A percentile compares a stretch with the other conserved stretches of the same genome.
Evolutionary conservation across 2,888 invertebrate genomes (phyloP).

Genomic region (Baronia brevicornis): DNA sequence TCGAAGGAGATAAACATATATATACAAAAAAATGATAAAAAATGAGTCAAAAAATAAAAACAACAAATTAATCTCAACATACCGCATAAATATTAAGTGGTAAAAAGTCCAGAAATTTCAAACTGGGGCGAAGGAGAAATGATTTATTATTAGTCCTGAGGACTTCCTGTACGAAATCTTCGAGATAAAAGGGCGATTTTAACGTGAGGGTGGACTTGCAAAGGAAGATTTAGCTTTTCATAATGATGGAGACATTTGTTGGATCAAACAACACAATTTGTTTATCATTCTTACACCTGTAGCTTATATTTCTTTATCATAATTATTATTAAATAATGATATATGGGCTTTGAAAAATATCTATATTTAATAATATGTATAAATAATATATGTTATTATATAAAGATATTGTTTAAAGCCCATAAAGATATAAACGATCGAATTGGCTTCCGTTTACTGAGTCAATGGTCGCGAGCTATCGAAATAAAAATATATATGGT

Average conservation of each 20-base stretch:
- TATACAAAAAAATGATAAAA: too few species aligned
- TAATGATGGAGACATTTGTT: slow-evolving; percentile 9
- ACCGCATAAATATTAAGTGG: slow-evolving; percentile 24
- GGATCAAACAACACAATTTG: slow-evolving; percentile 2
- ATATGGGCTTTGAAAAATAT: background rate
- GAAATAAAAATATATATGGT: too few species aligned
- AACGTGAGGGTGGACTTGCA: slow-evolving; percentile 6
- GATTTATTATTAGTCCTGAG: slow-evolving; percentile 32
- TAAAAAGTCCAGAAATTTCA: slow-evolving; percentile 21
- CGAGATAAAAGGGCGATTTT: slow-evolving; percentile 23
- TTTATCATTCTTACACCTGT: background rate
- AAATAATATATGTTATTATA: too few species aligned
- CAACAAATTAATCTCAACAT: slow-evolving; percentile 24
- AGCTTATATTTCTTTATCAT: too few species aligned
- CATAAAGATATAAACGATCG: too few species aligned
- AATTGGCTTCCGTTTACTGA: too few species aligned
- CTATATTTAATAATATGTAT: too few species aligned
- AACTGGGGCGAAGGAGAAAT: slow-evolving; percentile 23
- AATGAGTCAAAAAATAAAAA: slow-evolving; percentile 11
- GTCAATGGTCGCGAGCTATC: too few species aligned
- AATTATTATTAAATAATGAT: too few species aligned
- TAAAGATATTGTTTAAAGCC: too few species aligned
- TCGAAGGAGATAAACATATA: too few species aligned
- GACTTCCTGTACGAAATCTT: slow-evolving; percentile 26
- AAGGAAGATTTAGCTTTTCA: slow-evolving; percentile 2